Percentiles rank a stretch among this genome's conserved stretches.
Conservation (phyloP, 2,113 vertebrate genomes). For the Mesocricetus auratus region DNA sequence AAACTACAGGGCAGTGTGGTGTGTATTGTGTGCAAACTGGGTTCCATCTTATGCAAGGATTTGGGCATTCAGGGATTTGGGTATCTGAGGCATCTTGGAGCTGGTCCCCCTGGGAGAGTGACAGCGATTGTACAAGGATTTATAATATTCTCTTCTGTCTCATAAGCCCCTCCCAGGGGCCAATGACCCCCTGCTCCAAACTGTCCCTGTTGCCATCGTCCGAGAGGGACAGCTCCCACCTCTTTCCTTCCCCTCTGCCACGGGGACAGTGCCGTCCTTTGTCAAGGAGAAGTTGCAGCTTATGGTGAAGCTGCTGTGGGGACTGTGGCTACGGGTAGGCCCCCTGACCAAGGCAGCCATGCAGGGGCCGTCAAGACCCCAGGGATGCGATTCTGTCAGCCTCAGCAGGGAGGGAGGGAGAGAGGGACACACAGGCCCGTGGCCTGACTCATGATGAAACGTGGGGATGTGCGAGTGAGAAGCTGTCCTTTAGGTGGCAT, state of each 20-base stretch:
- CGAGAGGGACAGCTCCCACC: background rate
- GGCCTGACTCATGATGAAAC: conserved; percentile 55
- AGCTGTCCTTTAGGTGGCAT: conserved; percentile 80
- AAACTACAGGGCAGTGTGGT: background rate
- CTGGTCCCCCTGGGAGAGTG: background rate
- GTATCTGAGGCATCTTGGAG: background rate
- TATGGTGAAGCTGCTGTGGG: background rate
- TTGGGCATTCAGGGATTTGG: background rate
- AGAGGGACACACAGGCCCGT: background rate
- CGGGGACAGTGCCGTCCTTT: fast-evolving
- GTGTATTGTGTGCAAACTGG: background rate
- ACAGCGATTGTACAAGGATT: background rate
- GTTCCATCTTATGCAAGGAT: background rate
- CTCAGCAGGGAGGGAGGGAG: background rate
- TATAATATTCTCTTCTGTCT: background rate
- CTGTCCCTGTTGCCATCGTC: background rate
- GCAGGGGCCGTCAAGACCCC: background rate
- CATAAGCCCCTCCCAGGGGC: background rate
- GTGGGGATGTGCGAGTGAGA: conserved; percentile 47
- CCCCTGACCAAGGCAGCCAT: background rate
- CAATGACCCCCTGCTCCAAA: background rate
- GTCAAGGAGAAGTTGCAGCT: background rate
- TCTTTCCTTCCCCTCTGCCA: background rate
- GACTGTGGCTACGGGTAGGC: background rate
- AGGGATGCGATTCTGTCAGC: background rate